These are phyloP conservation scores for Neosalanx taihuensis DNA, from an alignment of 2,797 vertebrate species.

Conservation along the genomic window DNA sequence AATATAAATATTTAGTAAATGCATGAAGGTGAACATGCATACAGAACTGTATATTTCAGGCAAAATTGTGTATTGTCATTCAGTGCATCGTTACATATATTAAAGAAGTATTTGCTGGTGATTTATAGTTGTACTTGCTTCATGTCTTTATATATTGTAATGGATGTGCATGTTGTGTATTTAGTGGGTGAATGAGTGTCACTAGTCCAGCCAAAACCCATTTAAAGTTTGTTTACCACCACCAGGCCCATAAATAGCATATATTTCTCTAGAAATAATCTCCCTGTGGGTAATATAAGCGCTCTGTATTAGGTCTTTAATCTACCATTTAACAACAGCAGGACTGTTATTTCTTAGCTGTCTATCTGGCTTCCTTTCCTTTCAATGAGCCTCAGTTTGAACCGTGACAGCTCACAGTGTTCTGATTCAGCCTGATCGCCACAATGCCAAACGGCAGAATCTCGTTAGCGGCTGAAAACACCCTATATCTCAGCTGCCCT, in stretches of 20 bases:
- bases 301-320: constrained; percentile 38
- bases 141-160: not conserved
- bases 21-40: constrained; percentile 23
- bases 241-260: constrained; percentile 25
- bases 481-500: constrained; percentile 50
- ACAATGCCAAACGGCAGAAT: constrained; percentile 64
- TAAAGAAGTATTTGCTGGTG: not conserved
- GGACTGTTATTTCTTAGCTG: constrained; percentile 40
- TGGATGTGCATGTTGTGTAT: not conserved
- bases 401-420: constrained; percentile 57
- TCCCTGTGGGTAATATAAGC: constrained; percentile 45
- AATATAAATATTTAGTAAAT: not conserved
- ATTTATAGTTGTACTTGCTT: not conserved
- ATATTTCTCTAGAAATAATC: constrained; percentile 36
- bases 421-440: constrained; percentile 59
- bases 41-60: not conserved
- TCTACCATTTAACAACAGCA: constrained; percentile 47
- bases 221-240: constrained; percentile 28
- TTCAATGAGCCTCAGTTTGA: constrained; percentile 52
- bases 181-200: not conserved
- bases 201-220: constrained; percentile 28
- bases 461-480: constrained; percentile 60
- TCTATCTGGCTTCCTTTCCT: constrained; percentile 32
- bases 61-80: not conserved
- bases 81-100: not conserved